A percentile compares a stretch with the other conserved stretches of the same genome.
Evolutionary conservation across 2,113 vertebrate genomes (phyloP).

Genomic region (Phodopus roborovskii): DNA sequence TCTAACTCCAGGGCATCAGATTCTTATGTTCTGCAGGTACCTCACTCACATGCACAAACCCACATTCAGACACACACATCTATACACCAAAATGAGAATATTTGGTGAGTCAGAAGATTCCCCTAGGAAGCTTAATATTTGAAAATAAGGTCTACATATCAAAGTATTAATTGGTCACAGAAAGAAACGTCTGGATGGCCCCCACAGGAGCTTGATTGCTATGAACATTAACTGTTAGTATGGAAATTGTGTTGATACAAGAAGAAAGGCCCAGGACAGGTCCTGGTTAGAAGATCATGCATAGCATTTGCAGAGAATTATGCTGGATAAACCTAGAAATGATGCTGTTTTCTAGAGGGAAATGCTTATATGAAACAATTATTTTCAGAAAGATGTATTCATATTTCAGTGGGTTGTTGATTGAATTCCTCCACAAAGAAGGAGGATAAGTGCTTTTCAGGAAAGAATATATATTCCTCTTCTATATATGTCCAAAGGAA

Average conservation of each 20-base stretch:
- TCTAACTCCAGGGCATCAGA: neutral
- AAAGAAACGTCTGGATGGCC: conserved; percentile 28
- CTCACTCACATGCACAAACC: neutral
- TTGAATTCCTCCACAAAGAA: neutral
- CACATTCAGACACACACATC: neutral
- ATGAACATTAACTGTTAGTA: conserved; percentile 8
- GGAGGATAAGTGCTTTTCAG: neutral
- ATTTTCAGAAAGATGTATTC: conserved; percentile 44
- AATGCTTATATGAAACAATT: conserved; percentile 34
- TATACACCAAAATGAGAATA: neutral
- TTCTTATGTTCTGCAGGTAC: neutral
- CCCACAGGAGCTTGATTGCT: conserved; percentile 25
- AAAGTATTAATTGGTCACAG: conserved; percentile 37
- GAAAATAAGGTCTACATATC: conserved; percentile 44
- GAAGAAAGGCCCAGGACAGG: neutral
- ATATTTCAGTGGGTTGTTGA: neutral
- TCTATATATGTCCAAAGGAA: neutral
- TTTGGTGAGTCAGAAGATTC: conserved; percentile 27
- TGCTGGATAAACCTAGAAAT: neutral
- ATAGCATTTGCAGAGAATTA: conserved; percentile 9
- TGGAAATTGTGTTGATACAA: conserved; percentile 26
- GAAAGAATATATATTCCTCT: conserved; percentile 15
- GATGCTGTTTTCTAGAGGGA: neutral
- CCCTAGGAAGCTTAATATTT: conserved; percentile 13
- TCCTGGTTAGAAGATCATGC: neutral